phyloP scores from a whole-genome alignment of 2,797 vertebrate species.

The Pachyuromys duprasi region DNA sequence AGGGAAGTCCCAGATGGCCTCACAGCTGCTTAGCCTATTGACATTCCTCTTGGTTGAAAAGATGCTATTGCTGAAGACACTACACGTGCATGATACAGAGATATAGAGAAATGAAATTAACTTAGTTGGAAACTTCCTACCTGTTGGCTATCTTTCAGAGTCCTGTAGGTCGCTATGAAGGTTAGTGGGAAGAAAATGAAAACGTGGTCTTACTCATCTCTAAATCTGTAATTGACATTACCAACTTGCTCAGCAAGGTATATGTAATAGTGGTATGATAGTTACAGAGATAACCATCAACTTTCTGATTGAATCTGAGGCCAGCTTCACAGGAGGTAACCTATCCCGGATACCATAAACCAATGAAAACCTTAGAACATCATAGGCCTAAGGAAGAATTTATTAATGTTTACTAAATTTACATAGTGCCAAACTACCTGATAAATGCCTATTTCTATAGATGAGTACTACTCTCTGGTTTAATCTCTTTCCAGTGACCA shows the following conservation, averaged over 20 bases:
- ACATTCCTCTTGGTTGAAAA: neutral
- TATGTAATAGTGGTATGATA: neutral
- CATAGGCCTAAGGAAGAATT: neutral
- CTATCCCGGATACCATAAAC: neutral
- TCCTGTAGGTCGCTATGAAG: neutral
- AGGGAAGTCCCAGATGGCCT: neutral
- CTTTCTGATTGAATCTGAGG: neutral
- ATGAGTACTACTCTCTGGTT: neutral
- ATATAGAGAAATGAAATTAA: neutral
- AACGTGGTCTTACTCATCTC: neutral
- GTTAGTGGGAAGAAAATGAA: neutral
- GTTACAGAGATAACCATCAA: neutral
- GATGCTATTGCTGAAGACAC: neutral
- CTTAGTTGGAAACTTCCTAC: neutral
- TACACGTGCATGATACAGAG: neutral
- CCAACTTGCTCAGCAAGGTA: neutral
- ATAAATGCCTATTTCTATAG: neutral
- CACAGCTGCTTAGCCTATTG: too few relatives aligned
- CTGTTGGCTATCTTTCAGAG: neutral
- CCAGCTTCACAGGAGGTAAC: neutral
- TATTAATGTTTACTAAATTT: neutral
- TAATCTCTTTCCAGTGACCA: neutral
- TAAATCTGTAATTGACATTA: neutral
- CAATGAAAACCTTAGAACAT: neutral
- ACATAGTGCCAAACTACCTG: neutral